Percentiles rank a stretch among this genome's conserved stretches.
These are phyloP conservation scores for Saccostrea cuccullata DNA, from an alignment of 1,140 invertebrate species.

Conservation along the genomic window DNA sequence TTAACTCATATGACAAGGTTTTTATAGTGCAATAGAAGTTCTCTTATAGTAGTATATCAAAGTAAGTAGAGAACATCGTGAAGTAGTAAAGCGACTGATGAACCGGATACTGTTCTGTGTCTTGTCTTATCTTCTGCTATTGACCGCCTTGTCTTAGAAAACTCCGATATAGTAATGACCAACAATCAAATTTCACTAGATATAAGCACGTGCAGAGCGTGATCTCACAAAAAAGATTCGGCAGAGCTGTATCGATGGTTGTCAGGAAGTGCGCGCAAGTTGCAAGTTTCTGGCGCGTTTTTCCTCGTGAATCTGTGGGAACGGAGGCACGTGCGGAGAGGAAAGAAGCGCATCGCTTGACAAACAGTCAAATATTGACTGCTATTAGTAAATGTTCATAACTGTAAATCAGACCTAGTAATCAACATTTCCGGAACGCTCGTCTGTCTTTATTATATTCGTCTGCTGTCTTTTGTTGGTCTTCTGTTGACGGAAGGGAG, in stretches of 20 bases:
- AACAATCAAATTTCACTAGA: slow-evolving; percentile 27
- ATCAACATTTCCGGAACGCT: slow-evolving; percentile 19
- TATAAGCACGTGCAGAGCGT: slow-evolving; percentile 25
- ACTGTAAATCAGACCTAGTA: slow-evolving; percentile 33
- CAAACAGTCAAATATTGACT: slow-evolving; percentile 37
- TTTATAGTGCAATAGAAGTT: background rate
- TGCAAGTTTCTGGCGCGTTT: slow-evolving; percentile 13
- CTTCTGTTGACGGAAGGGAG: slow-evolving; percentile 22
- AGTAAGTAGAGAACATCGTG: slow-evolving; percentile 3
- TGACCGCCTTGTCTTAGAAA: slow-evolving; percentile 23
- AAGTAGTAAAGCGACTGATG: slow-evolving; percentile 1
- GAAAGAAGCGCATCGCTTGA: slow-evolving; percentile 23
- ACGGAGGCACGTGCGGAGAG: background rate
- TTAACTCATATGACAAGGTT: background rate
- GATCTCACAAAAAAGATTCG: slow-evolving; percentile 7
- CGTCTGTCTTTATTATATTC: slow-evolving; percentile 5
- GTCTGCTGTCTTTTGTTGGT: slow-evolving; percentile 18
- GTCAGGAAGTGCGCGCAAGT: background rate
- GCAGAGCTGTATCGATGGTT: background rate
- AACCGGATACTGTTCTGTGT: background rate
- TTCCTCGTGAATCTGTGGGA: slow-evolving; percentile 7
- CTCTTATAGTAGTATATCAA: slow-evolving; percentile 10
- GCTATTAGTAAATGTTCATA: slow-evolving; percentile 36
- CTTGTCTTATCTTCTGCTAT: background rate
- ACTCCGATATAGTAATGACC: slow-evolving; percentile 16